A percentile compares a stretch with the other conserved stretches of the same genome.
Evolutionary conservation across 2,113 vertebrate species (phyloP).

Genomic region (Xenopus tropicalis): UCB_Xtro_10.0 CM004448.2:19104001-19104500

Average conservation of each 20-base stretch:
- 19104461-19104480: not conserved
- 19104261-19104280: not conserved
- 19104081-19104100: too few species aligned
- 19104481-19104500: not conserved
- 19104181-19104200: too few species aligned
- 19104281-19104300: not conserved
- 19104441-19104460: not conserved
- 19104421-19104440: not conserved
- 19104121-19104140: too few species aligned
- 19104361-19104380: not conserved
- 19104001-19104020: too few species aligned
- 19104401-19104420: slow-evolving; percentile 14
- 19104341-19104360: not conserved
- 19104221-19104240: too few species aligned
- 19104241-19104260: not conserved
- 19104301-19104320: not conserved
- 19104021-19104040: too few species aligned
- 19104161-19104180: too few species aligned
- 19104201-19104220: too few species aligned
- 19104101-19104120: too few species aligned
- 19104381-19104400: slow-evolving; percentile 5
- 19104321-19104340: not conserved
- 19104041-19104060: too few species aligned
- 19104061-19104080: too few species aligned
- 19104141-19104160: too few species aligned